Evolutionary conservation across 2,888 invertebrate species (phyloP), one percentile per base, ranked within the genome.

Genomic region (Polydrusus pterygomalis): DNA sequence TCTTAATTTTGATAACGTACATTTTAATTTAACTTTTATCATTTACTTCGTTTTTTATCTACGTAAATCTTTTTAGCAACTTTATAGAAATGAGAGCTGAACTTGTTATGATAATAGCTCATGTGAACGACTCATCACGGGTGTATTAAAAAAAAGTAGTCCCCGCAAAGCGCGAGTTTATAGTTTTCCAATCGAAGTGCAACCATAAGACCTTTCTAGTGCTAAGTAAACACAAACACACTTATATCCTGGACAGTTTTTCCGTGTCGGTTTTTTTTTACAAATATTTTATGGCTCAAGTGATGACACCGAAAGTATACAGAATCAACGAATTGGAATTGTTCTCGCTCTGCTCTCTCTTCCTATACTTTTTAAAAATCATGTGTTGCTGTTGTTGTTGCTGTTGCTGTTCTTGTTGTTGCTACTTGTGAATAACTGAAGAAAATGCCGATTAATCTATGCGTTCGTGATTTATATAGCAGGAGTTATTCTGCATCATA

Each of bases 371-470:
- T 63, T 77, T 77, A 40, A 77, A 77, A 77, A 78, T 76, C 70
- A 76, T 76, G 65, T 71, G 78, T 75, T 78, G 75, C 74, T 78
- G 77, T 49, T 75, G 78, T 75, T 80, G 80, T 78, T 77, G 79
- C 77, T 80, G 80, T 78, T 79, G 74, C 71, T 77, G 71, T 75
- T 74, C 78, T 72, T 77, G 77, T 79, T 74, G 80, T 79, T 81
- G 79, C 68, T 60, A 62, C 58, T 62, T 78, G 78, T 78, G 78
- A 78, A 63, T 25, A 30, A 56, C 49, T 76, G 51, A 62, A 68
- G 47, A 65, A 54, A 58, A 77, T 80, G 77, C 84, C 81, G 79
- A 75, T 79, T 13, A 78, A 78, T 60, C 77, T 77, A 51, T 73
- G 74, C 77, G 60, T 77, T 68, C 77, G 77, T 71, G 75, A 77